Evolutionary conservation across 2,888 invertebrate genomes (phyloP).

Genomic region (Drosophila hamatofila): DNA sequence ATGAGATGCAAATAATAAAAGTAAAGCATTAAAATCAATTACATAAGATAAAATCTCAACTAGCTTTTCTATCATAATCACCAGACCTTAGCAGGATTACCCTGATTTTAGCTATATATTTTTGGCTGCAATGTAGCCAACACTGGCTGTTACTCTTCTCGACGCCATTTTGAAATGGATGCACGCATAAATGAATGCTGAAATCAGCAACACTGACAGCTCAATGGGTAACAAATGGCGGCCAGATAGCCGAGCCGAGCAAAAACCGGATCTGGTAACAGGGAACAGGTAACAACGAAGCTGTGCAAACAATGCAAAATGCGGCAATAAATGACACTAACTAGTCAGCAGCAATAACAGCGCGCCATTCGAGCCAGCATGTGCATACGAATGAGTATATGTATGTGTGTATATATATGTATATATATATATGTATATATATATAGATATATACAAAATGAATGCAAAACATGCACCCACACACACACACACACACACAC

Average conservation of each 20-base stretch:
- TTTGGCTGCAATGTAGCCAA: slow-evolving; percentile 18
- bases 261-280: slow-evolving; percentile 8
- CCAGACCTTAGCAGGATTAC: not conserved
- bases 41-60: not conserved
- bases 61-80: not conserved
- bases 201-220: slow-evolving; percentile 60
- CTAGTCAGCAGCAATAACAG: slow-evolving; percentile 58
- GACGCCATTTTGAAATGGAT: slow-evolving; percentile 40
- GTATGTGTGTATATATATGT: too few relatives aligned
- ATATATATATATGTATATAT: slow-evolving; percentile 2
- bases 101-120: not conserved
- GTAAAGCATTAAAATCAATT: slow-evolving; percentile 5
- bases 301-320: slow-evolving; percentile 60
- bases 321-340: slow-evolving; percentile 68
- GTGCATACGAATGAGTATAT: slow-evolving; percentile 27
- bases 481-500: slow-evolving; percentile 9
- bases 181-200: slow-evolving; percentile 62
- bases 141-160: not conserved
- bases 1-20: not conserved
- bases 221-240: slow-evolving; percentile 48
- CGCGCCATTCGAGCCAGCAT: slow-evolving; percentile 16
- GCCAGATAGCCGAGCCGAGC: slow-evolving; percentile 37
- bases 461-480: not conserved
- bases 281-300: slow-evolving; percentile 8
- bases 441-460: not conserved